A percentile compares a stretch with the other conserved stretches of the same genome.
These are phyloP conservation scores for Clarias macrocephalus DNA, from an alignment of 2,113 vertebrate genomes.

Conservation along the genomic window DNA sequence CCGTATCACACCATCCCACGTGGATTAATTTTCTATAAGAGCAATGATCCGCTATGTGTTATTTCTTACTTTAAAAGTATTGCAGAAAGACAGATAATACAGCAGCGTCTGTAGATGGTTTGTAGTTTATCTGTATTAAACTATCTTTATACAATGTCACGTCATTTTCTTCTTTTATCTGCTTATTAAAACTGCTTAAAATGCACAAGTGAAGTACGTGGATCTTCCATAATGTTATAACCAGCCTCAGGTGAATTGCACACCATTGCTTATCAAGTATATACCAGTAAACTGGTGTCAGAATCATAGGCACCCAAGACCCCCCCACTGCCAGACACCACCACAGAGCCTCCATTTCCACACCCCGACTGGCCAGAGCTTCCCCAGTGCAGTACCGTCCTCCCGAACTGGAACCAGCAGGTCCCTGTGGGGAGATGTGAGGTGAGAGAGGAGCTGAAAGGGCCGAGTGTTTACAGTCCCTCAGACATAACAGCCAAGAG, in stretches of 20 bases:
- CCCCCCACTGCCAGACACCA: no score
- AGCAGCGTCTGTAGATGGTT: neutral
- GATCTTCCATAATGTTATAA: no score
- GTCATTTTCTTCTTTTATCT: neutral
- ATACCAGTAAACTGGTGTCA: no score
- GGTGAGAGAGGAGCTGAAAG: neutral
- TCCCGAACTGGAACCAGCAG: neutral
- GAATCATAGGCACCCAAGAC: no score
- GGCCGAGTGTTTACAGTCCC: slow-evolving; percentile 49
- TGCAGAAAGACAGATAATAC: neutral
- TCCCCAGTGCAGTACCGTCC: neutral
- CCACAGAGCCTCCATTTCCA: no score
- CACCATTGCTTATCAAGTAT: no score
- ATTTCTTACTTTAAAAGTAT: neutral
- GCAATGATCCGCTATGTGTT: neutral
- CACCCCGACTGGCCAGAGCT: no score
- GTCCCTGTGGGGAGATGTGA: neutral
- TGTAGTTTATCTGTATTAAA: neutral
- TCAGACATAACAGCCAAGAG: slow-evolving; percentile 57
- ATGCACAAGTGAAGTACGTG: neutral
- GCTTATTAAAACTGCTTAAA: neutral
- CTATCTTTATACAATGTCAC: neutral
- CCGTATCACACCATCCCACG: neutral
- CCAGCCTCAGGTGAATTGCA: no score
- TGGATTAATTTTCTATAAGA: neutral